These are phyloP conservation scores for Eupithecia centaureata DNA, from an alignment of 2,888 invertebrate species.

Conservation along the genomic window DNA sequence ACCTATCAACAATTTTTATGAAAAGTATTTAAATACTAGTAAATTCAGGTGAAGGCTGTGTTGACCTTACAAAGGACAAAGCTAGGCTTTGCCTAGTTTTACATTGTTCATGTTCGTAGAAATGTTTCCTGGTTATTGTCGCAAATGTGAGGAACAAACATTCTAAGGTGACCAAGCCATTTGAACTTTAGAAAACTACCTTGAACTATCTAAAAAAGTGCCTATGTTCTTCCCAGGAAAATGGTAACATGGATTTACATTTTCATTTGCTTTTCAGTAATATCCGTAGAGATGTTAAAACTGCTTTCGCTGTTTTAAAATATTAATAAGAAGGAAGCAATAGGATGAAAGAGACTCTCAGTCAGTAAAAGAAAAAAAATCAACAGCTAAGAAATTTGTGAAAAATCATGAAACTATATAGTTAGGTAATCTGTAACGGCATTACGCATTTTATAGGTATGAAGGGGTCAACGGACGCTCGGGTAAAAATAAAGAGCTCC, in stretches of 20 bases:
- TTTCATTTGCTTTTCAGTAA: no score
- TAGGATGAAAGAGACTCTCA: not conserved
- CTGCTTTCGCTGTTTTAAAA: not conserved
- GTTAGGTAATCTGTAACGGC: slow-evolving; percentile 19
- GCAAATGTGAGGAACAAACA: not conserved
- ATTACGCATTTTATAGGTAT: slow-evolving; percentile 39
- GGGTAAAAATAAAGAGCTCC: slow-evolving; percentile 68
- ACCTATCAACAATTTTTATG: not conserved
- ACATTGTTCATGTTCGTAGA: not conserved
- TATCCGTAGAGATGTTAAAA: no score
- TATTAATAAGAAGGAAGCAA: not conserved
- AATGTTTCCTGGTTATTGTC: not conserved
- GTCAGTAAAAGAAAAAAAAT: not conserved
- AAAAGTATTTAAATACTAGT: not conserved
- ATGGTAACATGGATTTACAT: no score
- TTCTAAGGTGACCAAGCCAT: not conserved
- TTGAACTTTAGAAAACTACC: not conserved
- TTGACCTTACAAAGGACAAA: not conserved
- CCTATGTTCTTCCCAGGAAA: not conserved
- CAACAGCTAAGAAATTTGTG: not conserved
- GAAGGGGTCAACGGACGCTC: slow-evolving; percentile 60
- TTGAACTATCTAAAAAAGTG: no score
- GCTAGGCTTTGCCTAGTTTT: not conserved
- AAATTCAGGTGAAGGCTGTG: slow-evolving; percentile 1
- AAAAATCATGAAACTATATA: not conserved